phyloP scores from a whole-genome alignment of 2,888 invertebrate genomes.

The Coelopa pilipes region DNA sequence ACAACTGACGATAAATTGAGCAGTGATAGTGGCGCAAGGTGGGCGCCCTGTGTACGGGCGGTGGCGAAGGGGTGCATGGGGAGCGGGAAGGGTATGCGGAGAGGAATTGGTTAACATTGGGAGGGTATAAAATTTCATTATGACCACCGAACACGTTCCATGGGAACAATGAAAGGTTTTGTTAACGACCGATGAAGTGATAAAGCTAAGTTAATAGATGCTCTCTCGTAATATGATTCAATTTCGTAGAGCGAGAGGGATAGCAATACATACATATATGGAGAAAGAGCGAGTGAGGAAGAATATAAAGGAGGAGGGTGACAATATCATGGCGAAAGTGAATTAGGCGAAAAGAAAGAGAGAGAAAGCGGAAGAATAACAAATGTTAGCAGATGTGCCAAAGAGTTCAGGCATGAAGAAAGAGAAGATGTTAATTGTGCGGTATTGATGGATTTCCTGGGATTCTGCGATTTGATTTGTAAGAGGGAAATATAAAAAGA shows the following conservation, averaged over 20 bases:
- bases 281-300: too few species aligned
- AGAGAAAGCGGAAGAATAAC: not conserved
- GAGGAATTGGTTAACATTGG: not conserved
- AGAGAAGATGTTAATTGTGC: too few species aligned
- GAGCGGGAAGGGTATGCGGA: not conserved
- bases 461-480: too few species aligned
- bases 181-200: conserved; percentile 32
- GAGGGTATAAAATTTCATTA: conserved; percentile 32
- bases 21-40: not conserved
- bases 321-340: too few species aligned
- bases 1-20: conserved; percentile 2
- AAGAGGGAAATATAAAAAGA: too few species aligned
- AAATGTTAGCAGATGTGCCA: not conserved
- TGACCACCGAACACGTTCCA: conserved; percentile 33
- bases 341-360: too few species aligned
- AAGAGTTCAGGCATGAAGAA: too few species aligned
- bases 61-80: not conserved
- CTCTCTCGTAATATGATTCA: conserved; percentile 29
- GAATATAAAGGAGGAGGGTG: too few species aligned
- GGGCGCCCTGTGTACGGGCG: not conserved
- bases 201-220: conserved; percentile 28
- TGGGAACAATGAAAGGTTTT: conserved; percentile 36
- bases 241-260: not conserved
- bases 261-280: not conserved
- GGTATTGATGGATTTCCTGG: too few species aligned